Conservation (phyloP, 2,113 vertebrate species). For the Paramormyrops kingsleyae region DNA sequence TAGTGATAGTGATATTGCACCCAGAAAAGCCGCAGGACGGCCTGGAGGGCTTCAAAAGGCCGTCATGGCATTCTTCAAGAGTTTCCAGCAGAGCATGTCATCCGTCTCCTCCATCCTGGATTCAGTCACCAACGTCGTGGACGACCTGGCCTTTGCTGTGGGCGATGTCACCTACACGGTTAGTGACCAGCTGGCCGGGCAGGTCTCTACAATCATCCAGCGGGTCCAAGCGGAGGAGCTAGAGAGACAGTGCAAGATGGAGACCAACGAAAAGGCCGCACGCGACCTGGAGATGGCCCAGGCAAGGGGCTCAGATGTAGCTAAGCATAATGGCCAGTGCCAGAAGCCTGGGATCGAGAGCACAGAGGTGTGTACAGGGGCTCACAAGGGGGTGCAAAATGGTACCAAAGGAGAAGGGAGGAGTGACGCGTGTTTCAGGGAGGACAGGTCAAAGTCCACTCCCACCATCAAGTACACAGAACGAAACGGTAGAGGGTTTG, state of each 20-base stretch:
- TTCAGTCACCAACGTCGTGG: slow-evolving; percentile 60
- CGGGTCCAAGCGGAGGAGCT: slow-evolving; percentile 51
- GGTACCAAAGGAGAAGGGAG: background rate
- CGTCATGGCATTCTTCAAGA: slow-evolving; percentile 71
- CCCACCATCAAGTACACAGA: background rate
- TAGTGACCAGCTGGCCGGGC: slow-evolving; percentile 64
- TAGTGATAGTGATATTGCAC: background rate
- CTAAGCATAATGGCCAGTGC: background rate
- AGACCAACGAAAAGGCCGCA: background rate
- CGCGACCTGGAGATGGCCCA: background rate
- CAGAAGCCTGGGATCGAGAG: background rate
- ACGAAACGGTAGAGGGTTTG: background rate
- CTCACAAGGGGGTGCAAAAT: background rate
- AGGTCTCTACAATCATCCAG: slow-evolving; percentile 62
- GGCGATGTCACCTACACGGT: slow-evolving; percentile 59
- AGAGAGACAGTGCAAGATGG: background rate
- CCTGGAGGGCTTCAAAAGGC: background rate
- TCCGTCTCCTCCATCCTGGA: slow-evolving; percentile 66
- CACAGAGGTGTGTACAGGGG: background rate
- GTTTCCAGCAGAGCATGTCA: slow-evolving; percentile 62
- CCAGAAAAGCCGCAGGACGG: background rate
- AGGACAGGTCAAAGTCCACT: background rate
- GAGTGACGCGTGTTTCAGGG: background rate
- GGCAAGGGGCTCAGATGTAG: background rate
- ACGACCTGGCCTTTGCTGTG: slow-evolving; percentile 58